phyloP scores from a whole-genome alignment of 1,140 invertebrate species.

The Drosophila tropicalis region DNA sequence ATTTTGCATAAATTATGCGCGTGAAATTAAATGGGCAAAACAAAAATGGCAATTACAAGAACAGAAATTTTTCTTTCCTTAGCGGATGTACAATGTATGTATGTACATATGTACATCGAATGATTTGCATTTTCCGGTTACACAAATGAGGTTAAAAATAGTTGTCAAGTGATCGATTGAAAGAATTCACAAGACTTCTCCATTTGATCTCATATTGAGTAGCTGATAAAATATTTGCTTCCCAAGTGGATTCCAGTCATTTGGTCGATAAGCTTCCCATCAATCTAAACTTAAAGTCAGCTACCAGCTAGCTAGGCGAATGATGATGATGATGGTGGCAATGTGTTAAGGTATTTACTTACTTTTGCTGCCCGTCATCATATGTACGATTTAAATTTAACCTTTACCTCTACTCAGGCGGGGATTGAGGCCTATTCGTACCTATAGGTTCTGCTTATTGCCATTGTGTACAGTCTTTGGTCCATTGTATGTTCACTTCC shows the following conservation, averaged over 20 bases:
- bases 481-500: slow-evolving; percentile 73
- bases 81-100: slow-evolving; percentile 47
- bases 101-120: slow-evolving; percentile 24
- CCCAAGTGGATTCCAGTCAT: slow-evolving; percentile 11
- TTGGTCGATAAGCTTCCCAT: slow-evolving; percentile 25
- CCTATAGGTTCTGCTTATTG: slow-evolving; percentile 19
- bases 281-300: slow-evolving; percentile 21
- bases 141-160: slow-evolving; percentile 32
- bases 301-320: slow-evolving; percentile 1
- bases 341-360: slow-evolving; percentile 65
- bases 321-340: background rate
- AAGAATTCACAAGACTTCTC: background rate
- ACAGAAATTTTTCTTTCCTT: slow-evolving; percentile 8
- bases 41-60: slow-evolving; percentile 41
- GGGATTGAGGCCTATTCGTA: slow-evolving; percentile 25
- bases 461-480: slow-evolving; percentile 53
- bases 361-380: slow-evolving; percentile 59
- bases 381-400: slow-evolving; percentile 71
- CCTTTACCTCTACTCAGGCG: slow-evolving; percentile 34
- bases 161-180: slow-evolving; percentile 15
- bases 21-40: slow-evolving; percentile 63
- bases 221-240: slow-evolving; percentile 1
- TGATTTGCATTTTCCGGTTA: slow-evolving; percentile 66
- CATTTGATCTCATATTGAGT: background rate
- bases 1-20: slow-evolving; percentile 74